A percentile compares a stretch with the other conserved stretches of the same genome.
Conservation (phyloP, 2,888 invertebrate genomes). For the Heliothis peltigera region DNA sequence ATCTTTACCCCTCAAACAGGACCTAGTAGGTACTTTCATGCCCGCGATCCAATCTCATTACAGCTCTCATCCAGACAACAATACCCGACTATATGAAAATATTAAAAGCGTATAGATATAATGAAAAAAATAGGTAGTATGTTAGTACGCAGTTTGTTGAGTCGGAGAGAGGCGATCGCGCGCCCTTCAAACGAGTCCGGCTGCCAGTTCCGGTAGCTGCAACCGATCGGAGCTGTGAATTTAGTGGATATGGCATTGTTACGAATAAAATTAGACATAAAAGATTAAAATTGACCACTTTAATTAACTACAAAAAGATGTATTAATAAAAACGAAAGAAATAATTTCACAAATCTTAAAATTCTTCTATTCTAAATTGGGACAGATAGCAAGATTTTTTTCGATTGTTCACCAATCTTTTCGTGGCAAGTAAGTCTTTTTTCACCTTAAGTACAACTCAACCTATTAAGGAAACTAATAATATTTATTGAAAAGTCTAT, state of each 20-base stretch:
- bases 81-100: not conserved
- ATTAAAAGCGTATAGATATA: constrained; percentile 4
- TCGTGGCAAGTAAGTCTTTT: too few species aligned
- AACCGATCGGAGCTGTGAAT: constrained; percentile 29
- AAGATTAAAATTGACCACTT: not conserved
- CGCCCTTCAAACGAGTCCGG: constrained; percentile 83
- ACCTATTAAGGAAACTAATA: too few species aligned
- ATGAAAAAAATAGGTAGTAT: constrained; percentile 42
- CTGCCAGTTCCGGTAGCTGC: constrained; percentile 77
- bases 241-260: constrained; percentile 44
- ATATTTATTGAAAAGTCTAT: too few species aligned
- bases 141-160: constrained; percentile 46
- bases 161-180: constrained; percentile 72
- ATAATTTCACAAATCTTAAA: too few species aligned
- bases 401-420: too few species aligned
- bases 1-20: not conserved
- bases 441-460: too few species aligned
- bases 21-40: not conserved
- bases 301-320: too few species aligned
- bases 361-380: too few species aligned
- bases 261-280: not conserved
- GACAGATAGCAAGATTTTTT: too few species aligned
- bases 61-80: not conserved
- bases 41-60: not conserved
- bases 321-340: too few species aligned